Evolutionary conservation across 2,797 vertebrate species (phyloP), one percentile per base, ranked within the genome.

Genomic region (Trematomus bernacchii): DNA sequence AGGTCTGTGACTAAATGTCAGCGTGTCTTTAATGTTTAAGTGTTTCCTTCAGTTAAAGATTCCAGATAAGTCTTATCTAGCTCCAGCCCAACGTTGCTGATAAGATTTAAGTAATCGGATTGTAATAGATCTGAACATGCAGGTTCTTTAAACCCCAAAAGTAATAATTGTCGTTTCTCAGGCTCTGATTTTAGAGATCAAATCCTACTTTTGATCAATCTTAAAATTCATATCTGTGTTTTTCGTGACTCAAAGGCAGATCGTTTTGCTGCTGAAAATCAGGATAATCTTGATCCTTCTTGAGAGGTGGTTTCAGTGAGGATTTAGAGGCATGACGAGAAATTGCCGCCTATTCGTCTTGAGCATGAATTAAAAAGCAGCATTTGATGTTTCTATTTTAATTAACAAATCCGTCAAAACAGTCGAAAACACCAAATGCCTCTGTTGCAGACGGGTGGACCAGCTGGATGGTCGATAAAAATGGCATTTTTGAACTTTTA

Each of bases 211-310:
- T 69, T 79, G 52, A 77, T 83, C 64, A 71, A 69, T 84, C 66
- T 80, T 52, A 40, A 60, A 72, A 77, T 33, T 72, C 60, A 30
- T 77, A 42, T 85, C 77, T 79, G 71, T 64, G 42, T 66, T 80
- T 71, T 65, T 74, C 44, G 66, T 53, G 58, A 64, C 76, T 83
- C 63, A n/a, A 53, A 82, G 85, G 84, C 73, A 72, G 69, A 82
- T 68, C 5, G 50, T 71, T 82, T 48, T 71, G 57, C 80, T 63
- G 71, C 65, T 73, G 74, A 67, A 75, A 73, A 80, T 80, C 27
- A 40, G 73, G 69, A 74, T 84, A 79, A 85, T 89, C 84, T 89
- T 84, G 57, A 90, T 89, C 77, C 77, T 76, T 13, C 66, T 75
- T 77, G 60, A 85, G 77, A 80, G 60, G 44, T 73, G 79, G 72